phyloP scores from a whole-genome alignment of 2,888 invertebrate genomes.

The Campoplex nolae region DNA sequence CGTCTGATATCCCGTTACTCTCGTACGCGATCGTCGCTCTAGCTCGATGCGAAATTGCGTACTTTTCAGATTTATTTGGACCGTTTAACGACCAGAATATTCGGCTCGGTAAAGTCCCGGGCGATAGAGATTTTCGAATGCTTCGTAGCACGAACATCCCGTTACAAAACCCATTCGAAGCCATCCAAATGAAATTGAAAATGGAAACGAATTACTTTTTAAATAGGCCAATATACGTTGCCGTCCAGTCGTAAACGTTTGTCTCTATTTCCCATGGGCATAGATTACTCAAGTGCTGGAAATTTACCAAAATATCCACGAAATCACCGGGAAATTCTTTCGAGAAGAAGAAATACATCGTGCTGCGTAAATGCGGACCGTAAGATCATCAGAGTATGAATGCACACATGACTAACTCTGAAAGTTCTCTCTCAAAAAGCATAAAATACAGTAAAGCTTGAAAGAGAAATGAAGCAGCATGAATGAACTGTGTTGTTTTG shows the following conservation, averaged over 20 bases:
- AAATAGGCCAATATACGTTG: conserved; percentile 44
- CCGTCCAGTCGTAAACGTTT: conserved; percentile 33
- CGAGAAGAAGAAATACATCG: not conserved
- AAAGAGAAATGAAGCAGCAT: not conserved
- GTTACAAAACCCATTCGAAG: conserved; percentile 60
- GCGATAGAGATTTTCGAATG: conserved; percentile 46
- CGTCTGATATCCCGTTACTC: conserved; percentile 68
- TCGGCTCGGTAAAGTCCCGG: conserved; percentile 43
- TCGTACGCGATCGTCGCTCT: conserved; percentile 39
- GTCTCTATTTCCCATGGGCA: conserved; percentile 38
- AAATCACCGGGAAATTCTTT: not conserved
- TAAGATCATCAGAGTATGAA: not conserved
- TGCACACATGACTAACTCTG: not conserved
- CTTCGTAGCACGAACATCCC: conserved; percentile 20
- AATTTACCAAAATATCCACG: conserved; percentile 15
- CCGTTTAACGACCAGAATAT: conserved; percentile 69
- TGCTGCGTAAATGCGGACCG: not conserved
- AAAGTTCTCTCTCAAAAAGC: not conserved
- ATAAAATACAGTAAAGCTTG: not conserved
- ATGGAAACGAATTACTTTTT: conserved; percentile 66
- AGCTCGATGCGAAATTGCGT: conserved; percentile 61
- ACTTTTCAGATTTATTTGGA: conserved; percentile 71
- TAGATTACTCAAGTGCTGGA: conserved; percentile 28
- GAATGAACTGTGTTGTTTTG: conserved; percentile 24
- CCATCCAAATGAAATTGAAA: conserved; percentile 68